phyloP scores from a whole-genome alignment of 2,113 vertebrate species.

The Poeciliopsis retropinna region DNA sequence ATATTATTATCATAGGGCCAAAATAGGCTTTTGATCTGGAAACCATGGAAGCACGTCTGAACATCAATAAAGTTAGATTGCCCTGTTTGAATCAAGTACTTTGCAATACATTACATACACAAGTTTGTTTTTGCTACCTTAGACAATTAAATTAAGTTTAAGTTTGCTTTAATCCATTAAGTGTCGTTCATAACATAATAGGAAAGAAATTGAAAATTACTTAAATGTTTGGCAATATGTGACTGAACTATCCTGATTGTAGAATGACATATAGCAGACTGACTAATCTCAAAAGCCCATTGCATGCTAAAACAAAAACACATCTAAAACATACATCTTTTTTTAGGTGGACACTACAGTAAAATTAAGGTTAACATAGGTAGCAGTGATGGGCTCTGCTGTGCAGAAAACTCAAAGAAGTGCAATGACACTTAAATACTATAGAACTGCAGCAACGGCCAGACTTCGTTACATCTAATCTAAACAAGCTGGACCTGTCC shows the following conservation, averaged over 20 bases:
- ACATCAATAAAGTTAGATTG: constrained; percentile 45
- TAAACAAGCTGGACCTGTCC: constrained; percentile 39
- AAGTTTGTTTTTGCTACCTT: not conserved
- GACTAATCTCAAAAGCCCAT: not conserved
- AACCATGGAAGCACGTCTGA: constrained; percentile 43
- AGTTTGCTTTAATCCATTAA: not conserved
- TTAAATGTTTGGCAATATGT: too few relatives aligned
- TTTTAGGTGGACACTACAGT: not conserved
- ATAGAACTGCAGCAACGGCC: constrained; percentile 14
- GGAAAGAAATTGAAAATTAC: too few relatives aligned
- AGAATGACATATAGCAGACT: too few relatives aligned
- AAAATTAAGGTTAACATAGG: constrained; percentile 19
- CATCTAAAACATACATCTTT: constrained; percentile 9
- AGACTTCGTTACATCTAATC: constrained; percentile 27
- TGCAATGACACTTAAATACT: constrained; percentile 30
- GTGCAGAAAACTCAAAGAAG: constrained; percentile 21
- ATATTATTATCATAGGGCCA: constrained; percentile 67
- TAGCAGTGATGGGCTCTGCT: constrained; percentile 34
- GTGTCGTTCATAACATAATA: too few relatives aligned
- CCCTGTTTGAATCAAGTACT: constrained; percentile 6
- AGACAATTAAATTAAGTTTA: not conserved
- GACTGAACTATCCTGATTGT: too few relatives aligned
- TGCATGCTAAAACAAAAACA: not conserved
- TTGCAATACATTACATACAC: not conserved
- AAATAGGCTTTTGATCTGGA: constrained; percentile 67